phyloP scores from a whole-genome alignment of 64 coral and sea anemone genomes.

The Astreopora myriophthalma region DNA sequence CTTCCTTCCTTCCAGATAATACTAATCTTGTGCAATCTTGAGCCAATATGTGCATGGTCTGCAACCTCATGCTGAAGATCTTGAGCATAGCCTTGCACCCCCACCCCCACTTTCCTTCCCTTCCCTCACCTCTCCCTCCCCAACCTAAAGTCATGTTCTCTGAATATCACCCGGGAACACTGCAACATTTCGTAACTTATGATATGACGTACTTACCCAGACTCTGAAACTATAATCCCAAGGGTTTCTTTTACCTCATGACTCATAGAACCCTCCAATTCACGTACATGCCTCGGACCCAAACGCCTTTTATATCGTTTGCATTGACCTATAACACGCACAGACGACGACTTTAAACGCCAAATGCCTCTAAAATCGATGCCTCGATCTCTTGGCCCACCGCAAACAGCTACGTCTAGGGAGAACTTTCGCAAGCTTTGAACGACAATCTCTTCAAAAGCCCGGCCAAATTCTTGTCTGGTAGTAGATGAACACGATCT shows the following conservation, averaged over 20 bases:
- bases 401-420: conserved; percentile 60
- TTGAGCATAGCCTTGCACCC: too few relatives aligned
- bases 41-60: too few relatives aligned
- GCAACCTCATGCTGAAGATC: too few relatives aligned
- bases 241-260: conserved; percentile 63
- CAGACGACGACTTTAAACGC: conserved; percentile 24
- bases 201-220: conserved; percentile 60
- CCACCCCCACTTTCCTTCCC: too few relatives aligned
- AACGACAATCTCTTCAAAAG: conserved; percentile 73
- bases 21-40: too few relatives aligned
- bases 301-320: conserved; percentile 72
- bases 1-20: too few relatives aligned
- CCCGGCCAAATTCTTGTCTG: conserved; percentile 37
- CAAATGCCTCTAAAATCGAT: conserved; percentile 79
- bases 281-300: conserved; percentile 69
- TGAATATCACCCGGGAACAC: too few relatives aligned
- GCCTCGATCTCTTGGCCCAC: conserved; percentile 75
- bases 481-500: background rate
- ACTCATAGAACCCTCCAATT: conserved; percentile 75
- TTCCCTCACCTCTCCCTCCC: too few relatives aligned
- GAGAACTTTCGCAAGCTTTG: conserved; percentile 49
- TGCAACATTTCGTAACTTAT: too few relatives aligned
- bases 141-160: too few relatives aligned
- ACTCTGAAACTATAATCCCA: conserved; percentile 68
- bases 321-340: conserved; percentile 76